Evolutionary conservation across 2,888 invertebrate genomes (phyloP), one percentile per base, ranked within the genome.

Genomic region (Troides aeacus): DNA sequence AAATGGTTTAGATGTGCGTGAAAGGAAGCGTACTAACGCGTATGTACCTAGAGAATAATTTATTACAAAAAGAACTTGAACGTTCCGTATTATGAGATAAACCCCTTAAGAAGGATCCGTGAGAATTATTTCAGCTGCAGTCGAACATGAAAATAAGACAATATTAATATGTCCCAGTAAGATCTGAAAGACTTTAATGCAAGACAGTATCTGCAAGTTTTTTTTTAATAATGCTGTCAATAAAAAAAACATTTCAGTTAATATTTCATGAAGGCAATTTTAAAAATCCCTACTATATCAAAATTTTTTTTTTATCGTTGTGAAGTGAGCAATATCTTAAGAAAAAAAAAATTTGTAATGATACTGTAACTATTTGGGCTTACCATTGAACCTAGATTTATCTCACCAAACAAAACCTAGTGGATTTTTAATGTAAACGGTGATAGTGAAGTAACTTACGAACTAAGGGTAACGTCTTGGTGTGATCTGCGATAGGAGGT

Each of bases 1-100:
- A 50, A 50, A 50, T 50, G 17, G 2, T 15, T 17, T 5, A 15
- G 2, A 50, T 50, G 50, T 50, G 50, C 50, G 50, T 50, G 50
- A 50, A 50, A 50, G 50, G 0, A 17, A 50, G 17, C 17, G 15
- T 18, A 50, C 50, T 50, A 50, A 50, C 18, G 39, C 39, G 18
- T 17, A 57, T 12, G 57, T 57, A 57, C 18, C 21, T 2, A 10
- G 12, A 21, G 85, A 88, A 90, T 89, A 90, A 90, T 90, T 90
- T 90, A 90, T 89, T 84, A 87, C 85, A 79, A 76, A 84, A 88
- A 87, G 89, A 88, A 89, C 87, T 89, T 87, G 85, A 87, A 89
- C 90, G 88, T 88, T 87, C 86, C 86, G 86, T 85, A 87, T 86
- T 83, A 82, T 79, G 50, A 12, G 79, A 78, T 82, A 84, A 83